Conservation (phyloP, 2,113 vertebrate genomes). For the Dicerorhinus sumatrensis region DNA sequence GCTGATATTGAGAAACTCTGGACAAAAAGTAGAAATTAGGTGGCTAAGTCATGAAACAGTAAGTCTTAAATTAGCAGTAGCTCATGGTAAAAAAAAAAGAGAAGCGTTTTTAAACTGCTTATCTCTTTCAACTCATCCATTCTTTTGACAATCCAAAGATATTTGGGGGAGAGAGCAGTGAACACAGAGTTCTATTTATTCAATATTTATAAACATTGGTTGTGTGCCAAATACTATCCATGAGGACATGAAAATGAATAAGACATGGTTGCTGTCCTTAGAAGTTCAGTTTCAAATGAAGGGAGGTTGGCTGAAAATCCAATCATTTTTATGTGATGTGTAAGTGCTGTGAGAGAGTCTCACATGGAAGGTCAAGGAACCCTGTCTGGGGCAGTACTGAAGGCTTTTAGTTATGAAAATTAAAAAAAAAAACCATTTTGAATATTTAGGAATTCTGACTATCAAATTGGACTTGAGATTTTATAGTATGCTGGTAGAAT, state of each 20-base stretch:
- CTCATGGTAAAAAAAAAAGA: background rate
- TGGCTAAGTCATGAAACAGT: background rate
- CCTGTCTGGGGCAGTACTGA: background rate
- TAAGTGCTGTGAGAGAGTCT: background rate
- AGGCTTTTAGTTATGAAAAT: conserved; percentile 3
- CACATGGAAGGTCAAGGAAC: background rate
- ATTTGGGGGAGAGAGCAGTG: background rate
- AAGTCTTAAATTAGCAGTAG: background rate
- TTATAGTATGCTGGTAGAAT: background rate
- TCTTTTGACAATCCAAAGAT: conserved; percentile 4
- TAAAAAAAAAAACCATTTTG: background rate
- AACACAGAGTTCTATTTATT: conserved; percentile 25
- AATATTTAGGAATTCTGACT: conserved; percentile 44
- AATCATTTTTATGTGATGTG: background rate
- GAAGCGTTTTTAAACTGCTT: background rate
- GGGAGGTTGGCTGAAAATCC: background rate
- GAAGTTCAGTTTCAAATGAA: conserved; percentile 2
- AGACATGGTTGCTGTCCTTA: background rate
- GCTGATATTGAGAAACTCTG: background rate
- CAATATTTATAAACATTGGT: background rate
- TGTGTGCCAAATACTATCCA: conserved; percentile 1
- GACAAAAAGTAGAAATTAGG: background rate
- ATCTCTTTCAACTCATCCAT: background rate
- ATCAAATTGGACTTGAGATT: conserved; percentile 12
- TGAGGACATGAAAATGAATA: conserved; percentile 48